Evolutionary conservation across 1,140 invertebrate species (phyloP).

Genomic region (Ostrea edulis): DNA sequence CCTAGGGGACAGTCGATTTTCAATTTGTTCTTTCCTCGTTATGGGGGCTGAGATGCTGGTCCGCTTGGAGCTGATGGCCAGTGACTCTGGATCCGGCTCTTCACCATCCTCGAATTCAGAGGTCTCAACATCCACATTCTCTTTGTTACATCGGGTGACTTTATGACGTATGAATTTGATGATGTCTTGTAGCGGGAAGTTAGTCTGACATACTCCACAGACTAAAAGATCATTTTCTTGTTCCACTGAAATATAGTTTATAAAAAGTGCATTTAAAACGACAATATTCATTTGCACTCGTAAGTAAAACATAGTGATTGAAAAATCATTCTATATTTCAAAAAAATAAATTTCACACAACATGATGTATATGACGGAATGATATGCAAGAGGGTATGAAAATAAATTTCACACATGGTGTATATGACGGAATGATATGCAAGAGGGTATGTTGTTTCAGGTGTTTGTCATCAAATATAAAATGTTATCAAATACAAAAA

Average conservation of each 20-base stretch:
- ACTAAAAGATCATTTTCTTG: conserved; percentile 76
- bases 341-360: no score
- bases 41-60: conserved; percentile 72
- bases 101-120: conserved; percentile 64
- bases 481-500: not conserved
- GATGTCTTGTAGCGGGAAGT: conserved; percentile 75
- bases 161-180: conserved; percentile 76
- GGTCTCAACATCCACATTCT: conserved; percentile 66
- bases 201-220: conserved; percentile 76
- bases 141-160: conserved; percentile 74
- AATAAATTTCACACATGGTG: no score
- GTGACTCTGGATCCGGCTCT: conserved; percentile 57
- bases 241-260: conserved; percentile 70
- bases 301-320: not conserved
- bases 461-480: no score
- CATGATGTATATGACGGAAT: no score
- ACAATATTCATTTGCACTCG: not conserved
- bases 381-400: no score
- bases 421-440: no score
- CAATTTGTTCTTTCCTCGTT: conserved; percentile 64
- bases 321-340: no score
- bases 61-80: conserved; percentile 63
- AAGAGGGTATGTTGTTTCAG: no score
- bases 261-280: no score
- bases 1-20: conserved; percentile 62